Evolutionary conservation across 2,888 invertebrate species (phyloP).

Genomic region (Synanthedon formicaeformis): DNA sequence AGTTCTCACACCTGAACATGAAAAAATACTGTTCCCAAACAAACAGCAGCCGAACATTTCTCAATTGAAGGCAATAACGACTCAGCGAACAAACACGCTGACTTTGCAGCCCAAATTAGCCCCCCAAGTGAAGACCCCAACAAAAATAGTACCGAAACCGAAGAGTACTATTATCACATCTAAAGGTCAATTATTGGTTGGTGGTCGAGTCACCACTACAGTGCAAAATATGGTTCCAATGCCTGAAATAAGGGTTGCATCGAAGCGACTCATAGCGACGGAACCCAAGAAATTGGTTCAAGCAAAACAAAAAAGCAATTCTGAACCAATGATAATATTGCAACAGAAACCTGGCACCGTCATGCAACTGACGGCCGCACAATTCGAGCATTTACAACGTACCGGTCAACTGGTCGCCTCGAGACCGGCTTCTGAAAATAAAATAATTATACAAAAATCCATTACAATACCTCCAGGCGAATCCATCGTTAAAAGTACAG

Average conservation of each 20-base stretch:
- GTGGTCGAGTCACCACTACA: constrained; percentile 55
- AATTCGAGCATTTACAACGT: constrained; percentile 60
- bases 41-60: constrained; percentile 50
- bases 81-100: constrained; percentile 22
- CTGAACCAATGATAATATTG: constrained; percentile 53
- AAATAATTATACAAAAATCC: constrained; percentile 40
- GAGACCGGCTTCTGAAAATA: constrained; percentile 35
- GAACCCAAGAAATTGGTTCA: constrained; percentile 50
- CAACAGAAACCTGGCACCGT: constrained; percentile 63
- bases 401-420: constrained; percentile 61
- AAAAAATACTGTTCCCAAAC: constrained; percentile 70
- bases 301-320: constrained; percentile 40
- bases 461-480: constrained; percentile 34
- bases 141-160: constrained; percentile 52
- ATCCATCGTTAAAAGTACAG: constrained; percentile 20
- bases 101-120: constrained; percentile 30
- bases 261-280: constrained; percentile 39
- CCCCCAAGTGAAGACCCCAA: constrained; percentile 25
- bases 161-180: constrained; percentile 68
- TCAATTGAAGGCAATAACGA: constrained; percentile 48
- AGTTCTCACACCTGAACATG: constrained; percentile 72
- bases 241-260: constrained; percentile 48
- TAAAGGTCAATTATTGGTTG: constrained; percentile 67
- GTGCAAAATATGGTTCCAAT: constrained; percentile 59
- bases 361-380: constrained; percentile 60